Conservation (phyloP, 2,797 vertebrate species). For the Nyctibius grandis region DNA sequence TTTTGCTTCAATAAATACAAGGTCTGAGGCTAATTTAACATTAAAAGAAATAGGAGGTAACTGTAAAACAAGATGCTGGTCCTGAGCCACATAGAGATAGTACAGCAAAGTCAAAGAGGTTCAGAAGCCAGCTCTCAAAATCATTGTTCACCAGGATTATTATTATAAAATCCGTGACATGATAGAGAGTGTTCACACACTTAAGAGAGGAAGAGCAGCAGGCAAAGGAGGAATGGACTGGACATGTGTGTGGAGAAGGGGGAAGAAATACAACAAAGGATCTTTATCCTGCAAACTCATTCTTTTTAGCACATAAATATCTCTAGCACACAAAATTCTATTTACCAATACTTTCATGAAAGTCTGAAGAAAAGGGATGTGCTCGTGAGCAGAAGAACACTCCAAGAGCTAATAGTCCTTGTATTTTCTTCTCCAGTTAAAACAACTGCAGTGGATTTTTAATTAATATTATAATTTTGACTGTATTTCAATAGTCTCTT, state of each 20-base stretch:
- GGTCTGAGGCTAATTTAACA: not conserved
- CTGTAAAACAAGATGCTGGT: not conserved
- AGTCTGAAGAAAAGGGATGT: not conserved
- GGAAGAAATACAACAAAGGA: not conserved
- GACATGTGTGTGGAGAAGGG: not conserved
- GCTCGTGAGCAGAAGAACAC: not conserved
- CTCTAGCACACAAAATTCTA: not conserved
- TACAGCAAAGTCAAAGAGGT: not conserved
- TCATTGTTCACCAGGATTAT: not conserved
- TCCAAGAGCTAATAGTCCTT: not conserved
- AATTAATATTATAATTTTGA: not conserved
- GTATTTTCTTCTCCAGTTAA: not conserved
- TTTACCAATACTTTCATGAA: not conserved
- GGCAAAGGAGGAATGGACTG: not conserved
- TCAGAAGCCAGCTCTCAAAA: not conserved
- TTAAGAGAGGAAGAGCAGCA: not conserved
- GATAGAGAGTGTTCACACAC: not conserved
- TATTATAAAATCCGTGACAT: not conserved
- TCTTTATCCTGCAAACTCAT: not conserved
- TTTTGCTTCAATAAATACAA: slow-evolving; percentile 4
- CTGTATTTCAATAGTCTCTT: not conserved
- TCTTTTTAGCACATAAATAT: not conserved
- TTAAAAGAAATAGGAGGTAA: not conserved
- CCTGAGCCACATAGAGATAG: not conserved
- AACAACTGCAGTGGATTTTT: not conserved